Evolutionary conservation across 2,888 invertebrate species (phyloP), one percentile per base, ranked within the genome.

Genomic region (Tetramorium bicarinatum): DNA sequence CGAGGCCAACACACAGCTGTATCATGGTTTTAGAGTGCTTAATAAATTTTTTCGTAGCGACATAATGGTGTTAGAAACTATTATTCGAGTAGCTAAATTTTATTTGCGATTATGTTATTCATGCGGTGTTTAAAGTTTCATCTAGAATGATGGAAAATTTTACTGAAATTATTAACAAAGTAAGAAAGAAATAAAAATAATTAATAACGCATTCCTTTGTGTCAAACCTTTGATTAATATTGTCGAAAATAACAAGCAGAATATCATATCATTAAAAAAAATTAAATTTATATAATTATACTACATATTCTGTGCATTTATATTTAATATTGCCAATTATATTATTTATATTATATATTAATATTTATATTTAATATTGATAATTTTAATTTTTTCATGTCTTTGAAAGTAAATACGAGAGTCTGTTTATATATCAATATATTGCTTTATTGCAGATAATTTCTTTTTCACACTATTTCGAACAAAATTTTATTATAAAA

Each of bases 1-100:
- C 71, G 56, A 67, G 59, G 72, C 25, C 64, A 34, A 61, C 66
- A n/a, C 25, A 38, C 13, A 64, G 41, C 52, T 52, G 25, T n/a
- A 34, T n/a, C 15, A 49, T 15, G n/a, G 9, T 64, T 25, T 64
- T 21, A 21, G 8, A 64, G 25, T 38, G 25, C 18, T 75, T 76
- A 64, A 76, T 56, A 62, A 64, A 62, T 52, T 52, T 49, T 18
- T 25, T 76, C 25, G 21, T 25, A 62, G 21, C 61, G 34, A 38
- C 11, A 52, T 25, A 38, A 52, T 25, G 21, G 7, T n/a, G 38
- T 76, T 38, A 38, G 18, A 54, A 72, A 8, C 41, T 41, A 52
- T 75, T 61, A 59, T 49, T 62, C 18, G 25, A 52, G 38, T 49
- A 38, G 15, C 18, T n/a, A 13, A 44, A 54, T 25, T n/a, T 66